Evolutionary conservation across 92 coral and sea anemone species (phyloP).

Genomic region (Phenganax marumi): DNA sequence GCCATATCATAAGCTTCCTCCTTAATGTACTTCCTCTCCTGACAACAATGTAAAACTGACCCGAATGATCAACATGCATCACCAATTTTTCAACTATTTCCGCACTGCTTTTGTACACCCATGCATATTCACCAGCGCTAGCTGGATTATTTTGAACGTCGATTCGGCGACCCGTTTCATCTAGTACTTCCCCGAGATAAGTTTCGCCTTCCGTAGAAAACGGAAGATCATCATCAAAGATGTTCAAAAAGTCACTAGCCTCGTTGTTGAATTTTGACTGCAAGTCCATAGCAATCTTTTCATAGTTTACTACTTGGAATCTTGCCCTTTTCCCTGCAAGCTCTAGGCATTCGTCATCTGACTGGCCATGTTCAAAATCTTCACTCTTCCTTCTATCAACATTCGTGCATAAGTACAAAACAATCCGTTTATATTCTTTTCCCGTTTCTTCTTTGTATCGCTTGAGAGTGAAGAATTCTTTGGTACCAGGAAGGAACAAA

Average conservation of each 20-base stretch:
- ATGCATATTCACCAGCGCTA: background rate
- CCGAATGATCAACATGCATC: background rate
- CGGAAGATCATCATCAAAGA: background rate
- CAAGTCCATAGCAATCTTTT: slow-evolving; percentile 12
- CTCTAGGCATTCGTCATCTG: background rate
- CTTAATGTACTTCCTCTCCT: slow-evolving; percentile 57
- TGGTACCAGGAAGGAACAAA: slow-evolving; percentile 61
- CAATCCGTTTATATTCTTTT: slow-evolving; percentile 66
- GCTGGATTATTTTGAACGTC: slow-evolving; percentile 8
- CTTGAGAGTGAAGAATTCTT: slow-evolving; percentile 59
- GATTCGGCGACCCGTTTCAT: background rate
- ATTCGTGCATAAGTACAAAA: slow-evolving; percentile 52
- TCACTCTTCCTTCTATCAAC: slow-evolving; percentile 18
- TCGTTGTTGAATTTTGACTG: slow-evolving; percentile 30
- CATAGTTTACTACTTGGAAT: slow-evolving; percentile 8
- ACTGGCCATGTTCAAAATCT: background rate
- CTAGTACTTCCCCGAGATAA: background rate
- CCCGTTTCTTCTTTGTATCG: slow-evolving; percentile 61
- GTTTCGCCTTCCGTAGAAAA: background rate
- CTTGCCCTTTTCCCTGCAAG: background rate
- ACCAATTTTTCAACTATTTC: background rate
- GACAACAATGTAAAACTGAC: slow-evolving; percentile 58
- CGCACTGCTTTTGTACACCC: background rate
- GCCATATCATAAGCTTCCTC: slow-evolving; percentile 41
- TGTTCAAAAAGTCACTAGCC: background rate